Evolutionary conservation across 1,140 invertebrate species (phyloP), one percentile per base, ranked within the genome.

Genomic region (Drosophila orena): DNA sequence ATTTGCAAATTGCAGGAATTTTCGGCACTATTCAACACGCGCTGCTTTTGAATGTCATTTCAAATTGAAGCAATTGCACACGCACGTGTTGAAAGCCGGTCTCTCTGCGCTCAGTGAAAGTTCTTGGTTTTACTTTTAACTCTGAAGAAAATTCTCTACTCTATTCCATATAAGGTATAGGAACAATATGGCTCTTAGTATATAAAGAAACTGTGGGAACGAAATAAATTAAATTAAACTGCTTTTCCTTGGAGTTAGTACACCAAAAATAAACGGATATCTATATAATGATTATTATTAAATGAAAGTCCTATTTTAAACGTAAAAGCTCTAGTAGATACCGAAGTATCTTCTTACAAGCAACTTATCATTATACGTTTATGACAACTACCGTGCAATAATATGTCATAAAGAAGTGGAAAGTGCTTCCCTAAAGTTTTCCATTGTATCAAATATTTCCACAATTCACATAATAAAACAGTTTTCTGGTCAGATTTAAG

Each of bases 1-100:
- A 77, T 77, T 77, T 77, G 74, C 73, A 69, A 77, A 77, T 81
- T 60, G 73, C 68, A 69, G 22, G 62, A 73, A 68, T 74, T 73
- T 65, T 84, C 54, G 57, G 49, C 71, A 59, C 17, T 55, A 40
- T n/a, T n/a, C 42, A 46, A 64, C 42, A 59, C 55, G 35, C 60
- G 54, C 40, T 68, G 59, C 59, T 38, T 70, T 49, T 49, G 68
- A 38, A 24, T 61, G 55, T 34, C 62, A 66, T 49, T 44, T 17
- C 10, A 43, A 75, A 75, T 75, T 58, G 35, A 65, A 64, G 43
- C 70, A 65, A 47, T 74, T 57, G 46, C 70, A 44, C 71, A 75
- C 58, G 50, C 74, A 77, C 73, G 73, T 77, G 74, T 77, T 58
- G 20, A 24, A 49, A 38, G 49, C 22, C 8, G 24, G 34, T 10